These are phyloP conservation scores for Apolygus lucorum DNA, from an alignment of 1,140 invertebrate genomes.

Conservation along the genomic window DNA sequence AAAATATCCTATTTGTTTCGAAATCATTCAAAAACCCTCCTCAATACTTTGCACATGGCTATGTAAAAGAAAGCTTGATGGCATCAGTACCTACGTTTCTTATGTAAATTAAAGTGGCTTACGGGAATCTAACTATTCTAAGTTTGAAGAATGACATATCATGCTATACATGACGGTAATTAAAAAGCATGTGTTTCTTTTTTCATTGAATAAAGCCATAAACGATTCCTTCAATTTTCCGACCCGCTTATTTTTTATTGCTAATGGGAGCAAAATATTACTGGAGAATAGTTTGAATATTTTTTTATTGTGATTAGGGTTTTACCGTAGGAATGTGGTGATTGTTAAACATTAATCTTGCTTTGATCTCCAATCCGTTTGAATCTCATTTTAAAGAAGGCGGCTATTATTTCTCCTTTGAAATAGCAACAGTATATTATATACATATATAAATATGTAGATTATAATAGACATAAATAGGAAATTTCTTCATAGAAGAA, in stretches of 20 bases:
- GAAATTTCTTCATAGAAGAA: conserved; percentile 17
- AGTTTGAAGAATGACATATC: conserved; percentile 13
- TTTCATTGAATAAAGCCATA: background rate
- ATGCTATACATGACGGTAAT: background rate
- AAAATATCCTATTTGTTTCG: no score
- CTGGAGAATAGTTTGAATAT: background rate
- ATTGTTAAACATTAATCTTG: no score
- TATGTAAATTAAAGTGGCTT: background rate
- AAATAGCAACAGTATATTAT: conserved; percentile 14
- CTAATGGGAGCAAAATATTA: conserved; percentile 14
- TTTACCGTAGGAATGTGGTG: no score
- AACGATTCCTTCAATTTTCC: no score
- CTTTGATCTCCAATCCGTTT: background rate
- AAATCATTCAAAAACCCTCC: no score
- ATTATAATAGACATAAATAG: conserved; percentile 1
- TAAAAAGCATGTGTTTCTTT: background rate
- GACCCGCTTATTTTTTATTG: no score
- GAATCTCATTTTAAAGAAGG: conserved; percentile 7
- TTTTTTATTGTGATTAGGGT: conserved; percentile 15
- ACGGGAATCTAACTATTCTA: no score
- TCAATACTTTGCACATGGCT: background rate
- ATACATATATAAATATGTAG: conserved; percentile 17
- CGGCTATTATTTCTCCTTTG: background rate
- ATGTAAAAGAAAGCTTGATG: background rate
- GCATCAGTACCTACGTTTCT: background rate